These are phyloP conservation scores for Psophia crepitans DNA, from an alignment of 2,113 vertebrate species.

Conservation along the genomic window DNA sequence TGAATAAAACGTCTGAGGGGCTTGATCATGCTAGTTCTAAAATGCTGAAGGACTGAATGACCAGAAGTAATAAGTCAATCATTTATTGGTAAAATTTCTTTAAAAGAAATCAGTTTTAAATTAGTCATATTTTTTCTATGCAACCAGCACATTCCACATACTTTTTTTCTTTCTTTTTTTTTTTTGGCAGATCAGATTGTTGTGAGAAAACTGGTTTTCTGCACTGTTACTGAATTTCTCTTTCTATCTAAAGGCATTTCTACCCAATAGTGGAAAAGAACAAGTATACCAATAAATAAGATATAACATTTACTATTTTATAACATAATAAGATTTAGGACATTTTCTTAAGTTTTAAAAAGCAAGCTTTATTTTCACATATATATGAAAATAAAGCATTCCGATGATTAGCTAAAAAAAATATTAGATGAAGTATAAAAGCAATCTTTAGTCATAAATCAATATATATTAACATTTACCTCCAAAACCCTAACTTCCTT, in stretches of 20 bases:
- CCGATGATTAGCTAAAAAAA: not conserved
- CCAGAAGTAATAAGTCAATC: not conserved
- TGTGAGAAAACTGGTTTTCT: not conserved
- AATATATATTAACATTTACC: not conserved
- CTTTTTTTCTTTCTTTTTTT: not conserved
- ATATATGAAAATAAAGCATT: not conserved
- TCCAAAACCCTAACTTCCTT: not conserved
- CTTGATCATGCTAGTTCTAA: not conserved
- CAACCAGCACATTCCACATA: not conserved
- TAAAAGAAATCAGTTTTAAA: not conserved
- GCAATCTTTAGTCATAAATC: not conserved
- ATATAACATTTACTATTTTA: not conserved
- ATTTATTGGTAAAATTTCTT: not conserved
- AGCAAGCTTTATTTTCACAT: not conserved
- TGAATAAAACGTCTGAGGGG: not conserved
- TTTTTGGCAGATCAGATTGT: not conserved
- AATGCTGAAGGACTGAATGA: not conserved
- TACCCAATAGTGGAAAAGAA: not conserved
- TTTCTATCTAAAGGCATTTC: not conserved
- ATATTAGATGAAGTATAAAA: not conserved
- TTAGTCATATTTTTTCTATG: not conserved
- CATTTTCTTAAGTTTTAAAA: not conserved
- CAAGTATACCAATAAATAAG: not conserved
- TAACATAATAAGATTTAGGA: not conserved
- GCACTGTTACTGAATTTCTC: not conserved